These are phyloP conservation scores for Aeoliscus strigatus DNA, from an alignment of 2,797 vertebrate species.

Conservation along the genomic window DNA sequence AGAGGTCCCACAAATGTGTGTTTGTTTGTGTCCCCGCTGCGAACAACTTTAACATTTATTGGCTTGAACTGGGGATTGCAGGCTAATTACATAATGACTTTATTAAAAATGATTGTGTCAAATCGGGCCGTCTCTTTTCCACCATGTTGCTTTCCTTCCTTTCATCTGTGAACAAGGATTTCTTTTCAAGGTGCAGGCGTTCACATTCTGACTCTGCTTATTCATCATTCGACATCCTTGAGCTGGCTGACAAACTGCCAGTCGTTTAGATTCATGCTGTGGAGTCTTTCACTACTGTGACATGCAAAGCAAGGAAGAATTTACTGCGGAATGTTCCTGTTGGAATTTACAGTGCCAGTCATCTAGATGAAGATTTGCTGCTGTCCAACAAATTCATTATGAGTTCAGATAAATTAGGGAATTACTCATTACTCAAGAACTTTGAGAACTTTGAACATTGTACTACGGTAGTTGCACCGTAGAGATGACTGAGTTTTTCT, in stretches of 20 bases:
- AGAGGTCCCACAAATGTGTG: slow-evolving; percentile 49
- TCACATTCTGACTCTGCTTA: no score
- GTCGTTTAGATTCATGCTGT: slow-evolving; percentile 4
- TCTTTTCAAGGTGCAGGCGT: slow-evolving; percentile 41
- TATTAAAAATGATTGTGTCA: slow-evolving; percentile 62
- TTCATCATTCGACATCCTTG: slow-evolving; percentile 14
- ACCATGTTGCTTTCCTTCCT: slow-evolving; percentile 19
- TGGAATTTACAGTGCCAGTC: no score
- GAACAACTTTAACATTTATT: slow-evolving; percentile 60
- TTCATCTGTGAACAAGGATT: slow-evolving; percentile 65
- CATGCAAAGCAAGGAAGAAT: not conserved
- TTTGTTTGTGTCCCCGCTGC: slow-evolving; percentile 54
- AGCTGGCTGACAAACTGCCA: slow-evolving; percentile 20
- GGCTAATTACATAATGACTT: slow-evolving; percentile 64
- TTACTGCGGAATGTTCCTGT: not conserved
- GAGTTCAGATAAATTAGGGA: not conserved
- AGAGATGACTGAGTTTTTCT: no score
- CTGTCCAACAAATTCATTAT: slow-evolving; percentile 12
- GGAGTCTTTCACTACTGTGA: not conserved
- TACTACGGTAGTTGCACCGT: no score
- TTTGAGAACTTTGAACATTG: no score
- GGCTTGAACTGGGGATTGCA: slow-evolving; percentile 37
- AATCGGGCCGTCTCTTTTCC: slow-evolving; percentile 50
- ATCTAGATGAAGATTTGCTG: slow-evolving; percentile 19
- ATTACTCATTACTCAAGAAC: not conserved